phyloP scores from a whole-genome alignment of 2,113 vertebrate species.

The Sebastes schlegelii region DNA sequence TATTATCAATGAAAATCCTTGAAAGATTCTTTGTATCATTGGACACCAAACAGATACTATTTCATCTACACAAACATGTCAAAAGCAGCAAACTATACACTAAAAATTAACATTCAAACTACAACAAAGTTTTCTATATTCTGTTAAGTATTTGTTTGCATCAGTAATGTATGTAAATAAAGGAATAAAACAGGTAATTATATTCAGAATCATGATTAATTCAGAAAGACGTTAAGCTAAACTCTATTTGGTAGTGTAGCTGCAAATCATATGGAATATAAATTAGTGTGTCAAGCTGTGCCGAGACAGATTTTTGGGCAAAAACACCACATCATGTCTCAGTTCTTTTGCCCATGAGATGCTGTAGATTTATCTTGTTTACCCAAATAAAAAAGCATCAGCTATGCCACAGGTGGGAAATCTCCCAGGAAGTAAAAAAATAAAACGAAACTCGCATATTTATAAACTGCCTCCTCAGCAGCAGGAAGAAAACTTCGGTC shows the following conservation, averaged over 20 bases:
- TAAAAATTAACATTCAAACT: neutral
- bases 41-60: neutral
- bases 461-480: neutral
- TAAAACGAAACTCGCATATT: neutral
- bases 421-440: neutral
- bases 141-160: neutral
- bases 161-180: neutral
- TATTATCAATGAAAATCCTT: neutral
- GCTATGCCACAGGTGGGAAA: conserved; percentile 30
- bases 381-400: conserved; percentile 17
- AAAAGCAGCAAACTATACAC: neutral
- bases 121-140: neutral
- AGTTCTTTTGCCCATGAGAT: neutral
- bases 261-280: neutral
- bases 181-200: neutral
- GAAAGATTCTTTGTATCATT: neutral
- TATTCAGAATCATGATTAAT: neutral
- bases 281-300: conserved; percentile 8
- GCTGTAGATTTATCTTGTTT: conserved; percentile 22
- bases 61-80: neutral
- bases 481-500: neutral
- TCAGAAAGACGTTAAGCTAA: neutral
- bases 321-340: neutral
- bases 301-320: neutral
- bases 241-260: neutral